Conservation (phyloP, 2,113 vertebrate genomes). For the Lophius piscatorius region DNA sequence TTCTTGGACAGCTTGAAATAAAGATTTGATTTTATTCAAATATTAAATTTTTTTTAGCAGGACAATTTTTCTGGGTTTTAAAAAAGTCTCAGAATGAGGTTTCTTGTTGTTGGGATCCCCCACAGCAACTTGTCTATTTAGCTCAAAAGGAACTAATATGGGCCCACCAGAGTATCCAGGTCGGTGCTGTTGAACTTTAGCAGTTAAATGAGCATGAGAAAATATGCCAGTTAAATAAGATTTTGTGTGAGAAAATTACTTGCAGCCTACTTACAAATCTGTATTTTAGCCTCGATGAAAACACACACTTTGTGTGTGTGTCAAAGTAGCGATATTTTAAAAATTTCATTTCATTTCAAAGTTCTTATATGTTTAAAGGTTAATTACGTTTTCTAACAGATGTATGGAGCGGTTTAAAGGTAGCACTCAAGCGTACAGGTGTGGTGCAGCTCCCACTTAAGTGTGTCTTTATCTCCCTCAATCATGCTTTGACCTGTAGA, state of each 20-base stretch:
- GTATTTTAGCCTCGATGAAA: constrained; percentile 10
- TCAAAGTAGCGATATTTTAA: constrained; percentile 25
- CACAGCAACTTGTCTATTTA: background rate
- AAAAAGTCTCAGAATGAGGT: background rate
- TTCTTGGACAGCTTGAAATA: background rate
- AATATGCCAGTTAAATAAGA: background rate
- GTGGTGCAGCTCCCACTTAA: background rate
- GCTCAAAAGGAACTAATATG: background rate
- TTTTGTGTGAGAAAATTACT: constrained; percentile 5
- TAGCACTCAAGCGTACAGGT: constrained; percentile 12
- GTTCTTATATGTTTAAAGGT: constrained; percentile 34
- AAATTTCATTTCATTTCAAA: constrained; percentile 33
- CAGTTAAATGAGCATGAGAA: constrained; percentile 1
- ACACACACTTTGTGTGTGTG: background rate
- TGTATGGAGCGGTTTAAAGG: constrained; percentile 20
- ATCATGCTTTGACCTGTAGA: background rate
- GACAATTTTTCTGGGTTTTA: background rate
- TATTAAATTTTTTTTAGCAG: background rate
- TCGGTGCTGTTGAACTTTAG: background rate
- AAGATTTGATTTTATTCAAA: background rate
- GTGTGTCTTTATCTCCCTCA: background rate
- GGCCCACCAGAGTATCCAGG: background rate
- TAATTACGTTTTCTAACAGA: constrained; percentile 37
- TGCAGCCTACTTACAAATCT: constrained; percentile 10
- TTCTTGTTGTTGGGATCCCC: background rate